These are phyloP conservation scores for Amorpha juglandis DNA, from an alignment of 2,888 invertebrate species.

Conservation along the genomic window DNA sequence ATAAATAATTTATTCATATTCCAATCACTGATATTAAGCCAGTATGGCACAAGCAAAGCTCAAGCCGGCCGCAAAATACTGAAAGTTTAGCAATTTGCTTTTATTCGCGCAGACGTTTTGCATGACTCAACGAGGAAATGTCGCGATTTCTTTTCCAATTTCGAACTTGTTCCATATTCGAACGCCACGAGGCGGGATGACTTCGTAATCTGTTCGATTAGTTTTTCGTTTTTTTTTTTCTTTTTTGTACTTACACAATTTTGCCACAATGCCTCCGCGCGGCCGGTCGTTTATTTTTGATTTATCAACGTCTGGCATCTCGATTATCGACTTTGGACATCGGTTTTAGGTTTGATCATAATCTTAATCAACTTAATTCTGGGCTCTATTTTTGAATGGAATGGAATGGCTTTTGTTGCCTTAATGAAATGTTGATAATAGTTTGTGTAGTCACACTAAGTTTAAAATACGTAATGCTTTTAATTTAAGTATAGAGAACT, in stretches of 20 bases:
- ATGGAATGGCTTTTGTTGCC: not conserved
- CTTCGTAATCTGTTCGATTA: conserved; percentile 54
- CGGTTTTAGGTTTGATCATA: not conserved
- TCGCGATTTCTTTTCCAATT: conserved; percentile 71
- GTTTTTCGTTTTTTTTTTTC: conserved; percentile 46
- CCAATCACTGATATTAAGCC: conserved; percentile 3
- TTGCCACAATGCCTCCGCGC: conserved; percentile 19
- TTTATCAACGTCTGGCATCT: conserved; percentile 24
- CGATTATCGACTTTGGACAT: conserved; percentile 7
- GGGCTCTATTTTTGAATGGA: not conserved
- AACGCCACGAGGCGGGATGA: conserved; percentile 46
- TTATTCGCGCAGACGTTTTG: conserved; percentile 70
- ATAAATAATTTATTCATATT: not conserved
- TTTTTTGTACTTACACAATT: conserved; percentile 32
- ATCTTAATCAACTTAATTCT: conserved; percentile 6
- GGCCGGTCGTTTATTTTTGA: conserved; percentile 11
- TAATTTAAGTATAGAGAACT: too few relatives aligned
- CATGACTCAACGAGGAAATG: conserved; percentile 60
- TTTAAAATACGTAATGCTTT: too few relatives aligned
- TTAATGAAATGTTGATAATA: not conserved
- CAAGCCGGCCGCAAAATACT: conserved; percentile 51
- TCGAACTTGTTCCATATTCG: conserved; percentile 67
- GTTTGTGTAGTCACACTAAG: not conserved
- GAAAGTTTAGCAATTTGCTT: conserved; percentile 74
- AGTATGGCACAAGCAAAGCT: conserved; percentile 21